Base-by-base conservation (phyloP, 2,113 vertebrate species). In the Cnemophilus loriae region DNA sequence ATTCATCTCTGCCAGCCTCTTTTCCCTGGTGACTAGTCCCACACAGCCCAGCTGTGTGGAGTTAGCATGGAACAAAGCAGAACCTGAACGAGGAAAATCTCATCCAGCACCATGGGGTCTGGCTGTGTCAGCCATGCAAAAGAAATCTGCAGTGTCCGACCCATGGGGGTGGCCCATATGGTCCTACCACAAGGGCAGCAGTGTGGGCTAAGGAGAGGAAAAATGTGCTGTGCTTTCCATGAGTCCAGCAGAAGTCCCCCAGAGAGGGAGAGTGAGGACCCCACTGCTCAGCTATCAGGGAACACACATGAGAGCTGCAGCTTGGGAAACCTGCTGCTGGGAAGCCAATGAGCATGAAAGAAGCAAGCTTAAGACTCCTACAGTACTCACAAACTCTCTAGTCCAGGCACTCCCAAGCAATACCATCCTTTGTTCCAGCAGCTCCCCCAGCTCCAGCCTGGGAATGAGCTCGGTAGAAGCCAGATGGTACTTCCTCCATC, bases 1-100 rank as follows among this genome's bases (percentile, higher is more conserved):
- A 92, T 95, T 95, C 76, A 96, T 97, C 96, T 96, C 93, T 94
- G 95, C 88, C 96, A 94, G 82, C 21, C 81, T 56, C 52, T 39
- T 67, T 75, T 84, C 92, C 92, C 95, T 89, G 42, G 70, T 90
- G 96, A 95, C 89, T 90, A 96, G 70, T 70, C 91, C 75, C 47
- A 74, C 5, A 6, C 91, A 90, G 59, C 87, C 71, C 4, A n/a
- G 68, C 92, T 94, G 82, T 78, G 61, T 87, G 71, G 85, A 94
- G 88, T 50, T 91, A 93, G 50, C 80, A 89, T 7, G 77, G 95
- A 95, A 93, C 1, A 13, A 94, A 92, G 88, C 79, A 90, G 90
- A 96, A 93, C 76, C 60, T 64, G 32, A 37, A 49, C 3, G 8
- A 71, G 44, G 80, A 49, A 93, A 94, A 82, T 84, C 78, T 84